phyloP scores from a whole-genome alignment of 2,113 vertebrate genomes.

The Dicentrarchus labrax region DNA sequence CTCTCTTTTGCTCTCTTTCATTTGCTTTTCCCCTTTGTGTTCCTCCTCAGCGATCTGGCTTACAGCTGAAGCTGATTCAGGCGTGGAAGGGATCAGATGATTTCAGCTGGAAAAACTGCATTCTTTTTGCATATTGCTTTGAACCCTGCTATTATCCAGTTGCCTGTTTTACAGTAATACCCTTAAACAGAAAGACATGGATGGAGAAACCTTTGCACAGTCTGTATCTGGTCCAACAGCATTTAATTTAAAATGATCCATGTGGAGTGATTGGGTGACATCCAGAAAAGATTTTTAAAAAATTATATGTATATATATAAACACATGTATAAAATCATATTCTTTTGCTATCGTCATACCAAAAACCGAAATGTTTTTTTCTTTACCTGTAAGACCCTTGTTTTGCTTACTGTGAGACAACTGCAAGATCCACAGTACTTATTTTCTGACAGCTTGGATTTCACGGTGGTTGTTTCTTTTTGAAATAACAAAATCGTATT shows the following conservation, averaged over 20 bases:
- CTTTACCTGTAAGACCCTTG: background rate
- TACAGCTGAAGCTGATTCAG: slow-evolving; percentile 81
- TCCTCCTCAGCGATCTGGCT: slow-evolving; percentile 75
- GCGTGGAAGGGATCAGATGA: slow-evolving; percentile 81
- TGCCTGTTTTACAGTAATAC: slow-evolving; percentile 80
- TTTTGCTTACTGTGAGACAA: slow-evolving; percentile 4
- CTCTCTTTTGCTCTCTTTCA: slow-evolving; percentile 53
- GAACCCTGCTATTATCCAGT: slow-evolving; percentile 76
- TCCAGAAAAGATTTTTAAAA: no score
- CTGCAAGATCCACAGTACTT: background rate
- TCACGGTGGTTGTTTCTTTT: background rate
- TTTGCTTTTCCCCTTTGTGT: slow-evolving; percentile 71
- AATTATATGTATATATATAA: no score
- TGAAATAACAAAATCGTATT: background rate
- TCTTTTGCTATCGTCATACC: background rate
- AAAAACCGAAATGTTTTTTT: background rate
- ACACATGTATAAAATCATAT: no score
- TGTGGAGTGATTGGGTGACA: background rate
- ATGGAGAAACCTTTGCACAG: slow-evolving; percentile 61
- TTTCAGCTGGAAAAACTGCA: slow-evolving; percentile 81
- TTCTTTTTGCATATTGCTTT: slow-evolving; percentile 81
- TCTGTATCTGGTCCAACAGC: slow-evolving; percentile 42
- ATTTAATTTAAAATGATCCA: slow-evolving; percentile 56
- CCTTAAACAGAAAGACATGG: slow-evolving; percentile 66
- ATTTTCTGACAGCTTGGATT: slow-evolving; percentile 22